Conservation (phyloP, 2,113 vertebrate genomes). For the Nyctibius bracteatus region DNA sequence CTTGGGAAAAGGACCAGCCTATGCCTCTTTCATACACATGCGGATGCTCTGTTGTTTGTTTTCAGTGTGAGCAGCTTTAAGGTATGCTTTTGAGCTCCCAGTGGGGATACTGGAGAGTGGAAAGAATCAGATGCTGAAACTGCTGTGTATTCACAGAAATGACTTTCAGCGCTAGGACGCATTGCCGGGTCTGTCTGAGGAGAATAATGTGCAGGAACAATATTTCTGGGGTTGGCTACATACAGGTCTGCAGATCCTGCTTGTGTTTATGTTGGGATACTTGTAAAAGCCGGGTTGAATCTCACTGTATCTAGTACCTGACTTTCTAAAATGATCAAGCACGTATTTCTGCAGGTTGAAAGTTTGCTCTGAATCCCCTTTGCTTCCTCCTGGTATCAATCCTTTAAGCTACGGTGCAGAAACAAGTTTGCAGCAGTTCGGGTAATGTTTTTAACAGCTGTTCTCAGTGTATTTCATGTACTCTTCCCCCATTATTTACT, state of each 20-base stretch:
- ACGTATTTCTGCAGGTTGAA: not conserved
- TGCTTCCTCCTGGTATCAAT: not conserved
- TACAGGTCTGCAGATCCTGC: not conserved
- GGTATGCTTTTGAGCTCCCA: not conserved
- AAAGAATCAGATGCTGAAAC: not conserved
- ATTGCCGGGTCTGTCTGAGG: not conserved
- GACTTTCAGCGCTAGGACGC: fast-evolving
- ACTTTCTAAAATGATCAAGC: not conserved
- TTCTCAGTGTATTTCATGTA: not conserved
- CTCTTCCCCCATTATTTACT: not conserved
- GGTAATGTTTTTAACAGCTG: not conserved
- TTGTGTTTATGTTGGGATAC: not conserved
- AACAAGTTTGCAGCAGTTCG: not conserved
- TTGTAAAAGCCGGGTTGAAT: not conserved
- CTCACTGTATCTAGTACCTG: not conserved
- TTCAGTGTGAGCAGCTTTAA: not conserved
- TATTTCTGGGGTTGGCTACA: not conserved
- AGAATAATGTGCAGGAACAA: not conserved
- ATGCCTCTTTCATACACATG: not conserved
- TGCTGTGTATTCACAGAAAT: not conserved
- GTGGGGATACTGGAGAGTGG: not conserved
- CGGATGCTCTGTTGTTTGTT: not conserved
- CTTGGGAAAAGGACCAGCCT: no score
- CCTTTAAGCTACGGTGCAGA: not conserved
- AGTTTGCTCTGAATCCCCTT: not conserved